Evolutionary conservation across 1,140 invertebrate species (phyloP), one percentile per base, ranked within the genome.

Genomic region (Diachasmimorpha longicaudata): DNA sequence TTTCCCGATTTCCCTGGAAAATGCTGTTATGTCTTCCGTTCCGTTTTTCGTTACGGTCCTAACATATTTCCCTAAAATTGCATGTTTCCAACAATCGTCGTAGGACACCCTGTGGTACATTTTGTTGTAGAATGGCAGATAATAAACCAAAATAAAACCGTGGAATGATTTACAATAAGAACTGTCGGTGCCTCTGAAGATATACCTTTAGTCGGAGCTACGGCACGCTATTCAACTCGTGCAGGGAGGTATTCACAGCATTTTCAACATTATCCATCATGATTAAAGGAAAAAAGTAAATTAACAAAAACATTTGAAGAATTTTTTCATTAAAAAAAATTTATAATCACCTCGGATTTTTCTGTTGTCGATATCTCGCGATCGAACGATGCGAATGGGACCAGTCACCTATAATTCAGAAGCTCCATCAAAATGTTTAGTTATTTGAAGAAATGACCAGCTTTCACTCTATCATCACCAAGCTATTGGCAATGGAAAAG

Each of bases 61-160:
- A 48, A 23, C 31, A 39, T 69, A 69, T 19, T 39, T 69, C 10
- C 39, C 31, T n/a, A 46, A 39, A 48, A 69, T 44, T 37, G 39
- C 67, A 69, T 39, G 31, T 39, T 44, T 19, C 67, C 1, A 71
- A 48, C 39, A 42, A 70, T 23, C 21, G 19, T 25, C 21, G 70
- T 68, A 39, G 8, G 66, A 39, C 66, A 36, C 66, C 66, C 66
- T 6, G 66, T 36, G 66, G 66, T 31, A 42, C 63, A 55, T 68
- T 46, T 67, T 67, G 4, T 19, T 52, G 48, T 52, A 42, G 55
- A n/a, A 69, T 31, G 68, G 75, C 42, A 66, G 73, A 80, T 79
- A 81, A 81, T 79, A 81, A 82, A 82, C 79, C 81, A 78, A 77
- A 79, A 80, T 82, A 82, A 82, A 82, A 82, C 79, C 81, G 80